Evolutionary conservation across 2,888 invertebrate genomes (phyloP), one percentile per base, ranked within the genome.

Genomic region (Neuroscelio doddi): DNA sequence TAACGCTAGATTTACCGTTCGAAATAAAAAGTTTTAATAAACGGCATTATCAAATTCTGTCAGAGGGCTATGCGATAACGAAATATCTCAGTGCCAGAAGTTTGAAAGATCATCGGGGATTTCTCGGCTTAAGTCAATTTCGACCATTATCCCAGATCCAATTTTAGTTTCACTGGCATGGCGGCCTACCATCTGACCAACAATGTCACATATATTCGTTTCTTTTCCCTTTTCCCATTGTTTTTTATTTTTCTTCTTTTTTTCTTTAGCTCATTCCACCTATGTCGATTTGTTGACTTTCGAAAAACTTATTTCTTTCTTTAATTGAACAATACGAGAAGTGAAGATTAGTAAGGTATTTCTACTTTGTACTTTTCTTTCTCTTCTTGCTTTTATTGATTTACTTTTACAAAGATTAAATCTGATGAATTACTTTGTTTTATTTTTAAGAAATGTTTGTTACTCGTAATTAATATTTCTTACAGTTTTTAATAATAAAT

Each of bases 11-110:
- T 72, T 69, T 68, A 71, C 68, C 66, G 61, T 34, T 41, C 62
- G 64, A 61, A 75, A 74, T 75, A 76, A 79, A 79, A 78, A 80
- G 74, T 80, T 80, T 75, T 73, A 75, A 76, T 69, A 71, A 76
- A 71, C 69, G 68, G 62, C 63, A 75, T 79, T 78, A 78, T 75
- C 75, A 72, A 78, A 76, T 76, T 80, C 73, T 63, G 71, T 47
- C 55, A 67, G 42, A 61, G 55, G 67, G 66, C 56, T 59, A 47
- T 53, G 66, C 70, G 74, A 77, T 77, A 77, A 76, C 69, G 75
- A 68, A 47, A 34, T 41, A 51, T 62, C 63, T 56, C 47, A 52
- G 30, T 44, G 56, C 51, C 32, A 12, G 41, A 59, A 67, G 63
- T 59, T 61, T 70, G 61, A 73, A 74, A 75, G 72, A 70, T 69